Conservation (phyloP, 2,113 vertebrate genomes). For the Crocuta crocuta region DNA sequence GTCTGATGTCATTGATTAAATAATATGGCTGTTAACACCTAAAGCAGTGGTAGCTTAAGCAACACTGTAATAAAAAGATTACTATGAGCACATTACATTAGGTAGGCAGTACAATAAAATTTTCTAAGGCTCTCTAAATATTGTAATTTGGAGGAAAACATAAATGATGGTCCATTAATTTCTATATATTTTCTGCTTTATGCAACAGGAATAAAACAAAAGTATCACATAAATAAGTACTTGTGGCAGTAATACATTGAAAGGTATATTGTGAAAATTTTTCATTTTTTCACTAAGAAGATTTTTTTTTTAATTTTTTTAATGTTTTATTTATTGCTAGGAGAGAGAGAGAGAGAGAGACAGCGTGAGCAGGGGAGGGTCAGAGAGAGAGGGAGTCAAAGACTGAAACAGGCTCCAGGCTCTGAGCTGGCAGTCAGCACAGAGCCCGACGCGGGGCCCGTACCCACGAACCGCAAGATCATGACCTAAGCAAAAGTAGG, state of each 20-base stretch:
- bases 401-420: no score
- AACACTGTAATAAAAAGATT: slow-evolving; percentile 77
- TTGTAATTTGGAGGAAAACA: slow-evolving; percentile 49
- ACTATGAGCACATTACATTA: neutral
- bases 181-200: slow-evolving; percentile 33
- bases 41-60: slow-evolving; percentile 57
- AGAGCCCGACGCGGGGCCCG: no score
- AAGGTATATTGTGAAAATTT: neutral
- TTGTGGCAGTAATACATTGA: neutral
- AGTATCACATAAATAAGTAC: neutral
- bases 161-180: slow-evolving; percentile 34
- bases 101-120: slow-evolving; percentile 54
- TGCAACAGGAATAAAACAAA: slow-evolving; percentile 38
- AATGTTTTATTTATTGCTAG: no score
- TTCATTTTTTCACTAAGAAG: neutral
- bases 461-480: no score
- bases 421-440: no score
- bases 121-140: slow-evolving; percentile 58
- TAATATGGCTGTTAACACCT: slow-evolving; percentile 69
- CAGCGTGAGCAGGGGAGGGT: no score
- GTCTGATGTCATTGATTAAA: slow-evolving; percentile 77
- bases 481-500: no score
- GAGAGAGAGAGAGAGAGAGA: no score
- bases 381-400: no score
- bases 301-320: neutral